phyloP scores from a whole-genome alignment of 2,113 vertebrate genomes.

The Callionymus lyra region DNA sequence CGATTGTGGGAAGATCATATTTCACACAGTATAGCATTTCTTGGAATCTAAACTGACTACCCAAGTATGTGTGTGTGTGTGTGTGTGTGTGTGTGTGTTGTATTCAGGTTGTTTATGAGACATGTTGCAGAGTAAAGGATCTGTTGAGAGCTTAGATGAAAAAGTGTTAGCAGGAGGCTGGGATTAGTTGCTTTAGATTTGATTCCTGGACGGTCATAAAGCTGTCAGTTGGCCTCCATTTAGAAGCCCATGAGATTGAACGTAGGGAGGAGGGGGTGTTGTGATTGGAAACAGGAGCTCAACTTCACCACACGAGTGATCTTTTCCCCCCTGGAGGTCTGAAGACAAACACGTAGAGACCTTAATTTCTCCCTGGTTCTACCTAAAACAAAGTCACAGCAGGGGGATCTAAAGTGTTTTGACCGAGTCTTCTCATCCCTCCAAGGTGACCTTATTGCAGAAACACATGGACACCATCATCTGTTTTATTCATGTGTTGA shows the following conservation, averaged over 20 bases:
- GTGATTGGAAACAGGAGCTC: conserved; percentile 26
- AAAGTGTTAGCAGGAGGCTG: conserved; percentile 26
- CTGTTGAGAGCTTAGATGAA: conserved; percentile 21
- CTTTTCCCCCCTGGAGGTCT: conserved; percentile 13
- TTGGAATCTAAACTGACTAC: conserved; percentile 12
- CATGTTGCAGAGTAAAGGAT: conserved; percentile 16
- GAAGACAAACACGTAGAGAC: conserved; percentile 11
- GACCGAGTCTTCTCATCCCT: conserved; percentile 3
- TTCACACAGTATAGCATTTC: conserved; percentile 9
- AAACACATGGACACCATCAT: conserved; percentile 18
- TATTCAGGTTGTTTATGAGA: conserved; percentile 3
- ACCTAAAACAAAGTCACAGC: too few relatives aligned
- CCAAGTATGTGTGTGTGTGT: background rate
- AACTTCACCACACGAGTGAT: conserved; percentile 4
- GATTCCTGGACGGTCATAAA: conserved; percentile 58
- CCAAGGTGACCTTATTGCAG: background rate
- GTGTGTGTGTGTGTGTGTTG: background rate
- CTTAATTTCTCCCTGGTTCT: conserved; percentile 15
- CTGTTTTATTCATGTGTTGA: conserved; percentile 6
- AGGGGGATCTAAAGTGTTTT: conserved; percentile 12
- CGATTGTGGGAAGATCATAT: conserved; percentile 12
- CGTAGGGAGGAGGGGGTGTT: conserved; percentile 17
- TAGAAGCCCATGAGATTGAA: conserved; percentile 17
- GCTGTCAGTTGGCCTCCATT: conserved; percentile 49
- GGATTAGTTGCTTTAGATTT: conserved; percentile 47